A percentile compares a stretch with the other conserved stretches of the same genome.
phyloP scores from a whole-genome alignment of 2,113 vertebrate genomes.

The Oriolus oriolus region DNA sequence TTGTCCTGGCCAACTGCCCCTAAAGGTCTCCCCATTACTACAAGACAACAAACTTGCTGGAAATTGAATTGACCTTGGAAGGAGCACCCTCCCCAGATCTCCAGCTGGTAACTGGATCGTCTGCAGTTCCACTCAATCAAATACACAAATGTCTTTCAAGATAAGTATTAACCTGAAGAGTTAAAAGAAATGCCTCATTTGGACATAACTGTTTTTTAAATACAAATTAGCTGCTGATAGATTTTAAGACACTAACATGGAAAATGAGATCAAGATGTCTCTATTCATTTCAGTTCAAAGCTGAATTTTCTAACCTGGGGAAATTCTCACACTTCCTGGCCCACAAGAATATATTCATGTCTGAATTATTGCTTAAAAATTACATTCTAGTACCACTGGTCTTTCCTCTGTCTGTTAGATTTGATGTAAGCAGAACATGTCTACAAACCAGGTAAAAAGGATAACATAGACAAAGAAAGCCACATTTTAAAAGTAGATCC shows the following conservation, averaged over 20 bases:
- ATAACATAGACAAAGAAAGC: background rate
- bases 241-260: background rate
- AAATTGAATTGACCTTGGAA: background rate
- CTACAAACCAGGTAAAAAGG: background rate
- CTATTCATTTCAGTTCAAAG: background rate
- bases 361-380: background rate
- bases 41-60: background rate
- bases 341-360: background rate
- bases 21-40: background rate
- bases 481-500: background rate
- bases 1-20: background rate
- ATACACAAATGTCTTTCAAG: background rate
- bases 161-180: background rate
- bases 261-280: background rate
- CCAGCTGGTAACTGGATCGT: background rate
- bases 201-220: accelerated
- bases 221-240: background rate
- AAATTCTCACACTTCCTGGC: background rate
- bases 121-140: background rate
- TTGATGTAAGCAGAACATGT: background rate
- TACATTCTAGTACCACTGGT: background rate
- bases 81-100: accelerated
- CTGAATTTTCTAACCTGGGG: background rate
- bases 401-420: background rate
- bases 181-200: background rate